Evolutionary conservation across 1,140 invertebrate genomes (phyloP).

Genomic region (Cotesia chilonis): DNA sequence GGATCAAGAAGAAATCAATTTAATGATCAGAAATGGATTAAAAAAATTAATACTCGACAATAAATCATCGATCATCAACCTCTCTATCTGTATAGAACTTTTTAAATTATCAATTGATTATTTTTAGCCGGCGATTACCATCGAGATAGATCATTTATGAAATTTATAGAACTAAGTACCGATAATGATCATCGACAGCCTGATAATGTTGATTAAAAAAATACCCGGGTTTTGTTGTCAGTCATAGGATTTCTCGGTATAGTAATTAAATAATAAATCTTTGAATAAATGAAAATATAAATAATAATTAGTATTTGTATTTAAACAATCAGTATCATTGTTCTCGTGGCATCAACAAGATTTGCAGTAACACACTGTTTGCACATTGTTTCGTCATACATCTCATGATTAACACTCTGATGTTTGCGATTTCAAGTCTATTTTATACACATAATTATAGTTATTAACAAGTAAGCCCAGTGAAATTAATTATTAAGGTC

Average conservation of each 20-base stretch:
- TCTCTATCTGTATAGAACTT: background rate
- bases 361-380: slow-evolving; percentile 1
- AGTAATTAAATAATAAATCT: background rate
- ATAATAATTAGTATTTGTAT: background rate
- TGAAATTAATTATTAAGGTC: slow-evolving; percentile 7
- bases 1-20: background rate
- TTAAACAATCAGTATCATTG: slow-evolving; percentile 20
- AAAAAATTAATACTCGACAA: background rate
- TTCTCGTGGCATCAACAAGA: background rate
- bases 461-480: too few species aligned
- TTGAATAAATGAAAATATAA: background rate
- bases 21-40: background rate
- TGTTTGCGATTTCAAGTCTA: slow-evolving; percentile 1
- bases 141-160: background rate
- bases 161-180: too few species aligned
- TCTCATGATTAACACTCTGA: slow-evolving; percentile 5
- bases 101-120: background rate
- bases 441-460: too few species aligned
- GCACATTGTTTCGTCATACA: slow-evolving; percentile 11
- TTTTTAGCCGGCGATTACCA: background rate
- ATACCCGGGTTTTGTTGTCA: too few species aligned
- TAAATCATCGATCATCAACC: slow-evolving; percentile 12
- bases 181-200: too few species aligned
- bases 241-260: too few species aligned
- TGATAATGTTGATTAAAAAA: too few species aligned